These are phyloP conservation scores for Rhabdornis inornatus DNA, from an alignment of 2,113 vertebrate species.

Conservation along the genomic window DNA sequence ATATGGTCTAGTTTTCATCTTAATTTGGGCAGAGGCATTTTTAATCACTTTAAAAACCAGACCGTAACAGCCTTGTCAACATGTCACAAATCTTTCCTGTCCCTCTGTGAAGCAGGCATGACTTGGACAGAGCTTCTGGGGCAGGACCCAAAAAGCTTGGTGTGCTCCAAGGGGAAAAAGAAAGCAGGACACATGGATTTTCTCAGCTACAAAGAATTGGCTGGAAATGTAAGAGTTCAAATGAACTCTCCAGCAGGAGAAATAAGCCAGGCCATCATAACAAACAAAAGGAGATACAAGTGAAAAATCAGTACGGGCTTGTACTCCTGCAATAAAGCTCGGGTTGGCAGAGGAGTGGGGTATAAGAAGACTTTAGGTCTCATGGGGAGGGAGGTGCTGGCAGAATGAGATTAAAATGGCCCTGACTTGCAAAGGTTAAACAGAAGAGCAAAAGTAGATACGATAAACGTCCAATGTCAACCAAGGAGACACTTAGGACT, in stretches of 20 bases:
- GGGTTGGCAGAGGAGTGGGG: background rate
- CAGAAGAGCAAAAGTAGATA: background rate
- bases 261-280: background rate
- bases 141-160: background rate
- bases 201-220: slow-evolving; percentile 31
- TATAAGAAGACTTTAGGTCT: background rate
- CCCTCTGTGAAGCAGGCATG: background rate
- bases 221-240: background rate
- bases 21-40: background rate
- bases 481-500: background rate
- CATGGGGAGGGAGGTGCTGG: background rate
- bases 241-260: background rate
- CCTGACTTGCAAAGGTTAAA: background rate
- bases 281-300: slow-evolving; percentile 3
- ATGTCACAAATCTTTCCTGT: background rate
- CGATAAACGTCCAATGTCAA: background rate
- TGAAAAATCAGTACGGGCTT: background rate
- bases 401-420: background rate
- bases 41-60: background rate
- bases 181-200: background rate
- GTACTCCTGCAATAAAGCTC: background rate
- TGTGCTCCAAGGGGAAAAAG: background rate
- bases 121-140: background rate
- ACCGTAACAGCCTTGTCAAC: background rate
- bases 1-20: background rate